Evolutionary conservation across 2,888 invertebrate genomes (phyloP).

Genomic region (Prosapia bicincta): DNA sequence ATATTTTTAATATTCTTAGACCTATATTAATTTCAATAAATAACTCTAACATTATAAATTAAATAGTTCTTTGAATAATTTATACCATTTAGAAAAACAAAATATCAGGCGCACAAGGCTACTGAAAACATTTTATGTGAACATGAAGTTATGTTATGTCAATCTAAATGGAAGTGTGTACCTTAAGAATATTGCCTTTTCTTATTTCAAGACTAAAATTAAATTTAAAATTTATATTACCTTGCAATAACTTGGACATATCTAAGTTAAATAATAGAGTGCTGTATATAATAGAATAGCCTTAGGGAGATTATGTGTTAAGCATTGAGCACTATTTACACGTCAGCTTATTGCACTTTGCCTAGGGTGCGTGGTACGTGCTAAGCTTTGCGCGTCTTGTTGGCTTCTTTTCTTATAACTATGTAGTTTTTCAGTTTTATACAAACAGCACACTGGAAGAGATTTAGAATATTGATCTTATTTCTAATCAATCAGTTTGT

Average conservation of each 20-base stretch:
- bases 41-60: too few relatives aligned
- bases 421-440: not conserved
- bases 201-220: not conserved
- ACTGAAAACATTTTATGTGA: too few relatives aligned
- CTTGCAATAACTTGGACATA: slow-evolving; percentile 1
- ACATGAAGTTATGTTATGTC: not conserved
- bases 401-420: not conserved
- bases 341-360: not conserved
- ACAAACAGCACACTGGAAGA: not conserved
- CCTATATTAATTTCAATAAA: too few relatives aligned
- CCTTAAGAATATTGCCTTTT: not conserved
- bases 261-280: not conserved
- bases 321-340: not conserved
- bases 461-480: not conserved
- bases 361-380: not conserved
- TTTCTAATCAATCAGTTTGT: too few relatives aligned
- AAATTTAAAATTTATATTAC: not conserved
- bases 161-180: not conserved
- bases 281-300: not conserved
- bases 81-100: too few relatives aligned
- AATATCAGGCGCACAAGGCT: too few relatives aligned
- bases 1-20: too few relatives aligned
- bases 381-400: not conserved
- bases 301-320: not conserved
- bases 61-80: too few relatives aligned